phyloP scores from a whole-genome alignment of 2,113 vertebrate species.

The Salvelinus alpinus region DNA sequence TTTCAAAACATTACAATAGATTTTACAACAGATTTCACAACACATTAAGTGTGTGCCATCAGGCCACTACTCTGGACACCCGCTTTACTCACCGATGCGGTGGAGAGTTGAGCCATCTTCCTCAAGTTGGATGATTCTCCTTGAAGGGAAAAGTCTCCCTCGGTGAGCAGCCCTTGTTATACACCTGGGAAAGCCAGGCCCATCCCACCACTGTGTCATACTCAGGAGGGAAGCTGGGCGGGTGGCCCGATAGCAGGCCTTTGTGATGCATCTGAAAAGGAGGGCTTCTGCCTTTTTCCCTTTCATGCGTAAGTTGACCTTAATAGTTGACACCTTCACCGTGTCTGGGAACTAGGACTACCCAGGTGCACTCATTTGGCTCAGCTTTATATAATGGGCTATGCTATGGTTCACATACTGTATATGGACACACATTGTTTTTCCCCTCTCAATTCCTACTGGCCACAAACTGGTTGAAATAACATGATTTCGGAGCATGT shows the following conservation, averaged over 20 bases:
- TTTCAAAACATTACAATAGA: too few relatives aligned
- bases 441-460: too few relatives aligned
- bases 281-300: slow-evolving; percentile 14
- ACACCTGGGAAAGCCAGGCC: slow-evolving; percentile 17
- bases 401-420: neutral
- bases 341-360: neutral
- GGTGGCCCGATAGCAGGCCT: slow-evolving; percentile 4
- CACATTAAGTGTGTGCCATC: neutral
- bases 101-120: slow-evolving; percentile 14
- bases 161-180: slow-evolving; percentile 32
- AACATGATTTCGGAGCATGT: neutral
- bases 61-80: neutral
- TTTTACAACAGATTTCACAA: too few relatives aligned
- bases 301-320: slow-evolving; percentile 36
- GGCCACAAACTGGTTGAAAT: neutral
- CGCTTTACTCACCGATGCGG: slow-evolving; percentile 24
- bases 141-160: slow-evolving; percentile 14
- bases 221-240: neutral
- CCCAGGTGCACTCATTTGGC: neutral
- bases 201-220: slow-evolving; percentile 10
- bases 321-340: slow-evolving; percentile 14
- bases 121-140: neutral
- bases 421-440: neutral
- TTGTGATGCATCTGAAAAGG: slow-evolving; percentile 15
- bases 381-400: neutral